Evolutionary conservation across 1,140 invertebrate species (phyloP).

Genomic region (Cotesia chilonis): DNA sequence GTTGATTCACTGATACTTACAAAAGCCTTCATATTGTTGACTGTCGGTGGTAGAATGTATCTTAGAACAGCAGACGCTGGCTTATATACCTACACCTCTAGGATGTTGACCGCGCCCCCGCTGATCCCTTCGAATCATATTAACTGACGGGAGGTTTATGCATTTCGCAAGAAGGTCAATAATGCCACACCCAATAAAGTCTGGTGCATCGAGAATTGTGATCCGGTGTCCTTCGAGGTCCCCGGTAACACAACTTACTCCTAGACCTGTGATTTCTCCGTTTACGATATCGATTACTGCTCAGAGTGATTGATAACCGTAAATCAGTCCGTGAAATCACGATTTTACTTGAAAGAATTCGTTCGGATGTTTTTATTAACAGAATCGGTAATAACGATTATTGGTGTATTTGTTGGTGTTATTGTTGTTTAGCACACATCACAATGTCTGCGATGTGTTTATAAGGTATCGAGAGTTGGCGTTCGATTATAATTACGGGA

Average conservation of each 20-base stretch:
- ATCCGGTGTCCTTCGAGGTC: slow-evolving; percentile 22
- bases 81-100: slow-evolving; percentile 61
- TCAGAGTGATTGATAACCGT: slow-evolving; percentile 4
- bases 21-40: slow-evolving; percentile 62
- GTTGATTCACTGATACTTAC: slow-evolving; percentile 57
- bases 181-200: slow-evolving; percentile 57
- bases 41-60: slow-evolving; percentile 58
- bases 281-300: slow-evolving; percentile 2
- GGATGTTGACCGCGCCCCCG: slow-evolving; percentile 61
- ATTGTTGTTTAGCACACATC: no score
- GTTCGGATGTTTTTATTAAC: slow-evolving; percentile 8
- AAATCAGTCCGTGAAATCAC: slow-evolving; percentile 5
- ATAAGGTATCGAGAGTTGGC: slow-evolving; percentile 3
- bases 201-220: slow-evolving; percentile 40
- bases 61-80: slow-evolving; percentile 46
- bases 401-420: not conserved
- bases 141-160: slow-evolving; percentile 57
- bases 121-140: slow-evolving; percentile 66
- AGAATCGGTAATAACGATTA: no score
- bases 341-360: not conserved
- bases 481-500: slow-evolving; percentile 31
- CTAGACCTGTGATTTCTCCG: slow-evolving; percentile 20
- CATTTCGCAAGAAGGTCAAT: slow-evolving; percentile 65
- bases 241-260: not conserved
- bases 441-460: no score